These are phyloP conservation scores for Theodoxus fluviatilis DNA, from an alignment of 2,888 invertebrate species.

Conservation along the genomic window DNA sequence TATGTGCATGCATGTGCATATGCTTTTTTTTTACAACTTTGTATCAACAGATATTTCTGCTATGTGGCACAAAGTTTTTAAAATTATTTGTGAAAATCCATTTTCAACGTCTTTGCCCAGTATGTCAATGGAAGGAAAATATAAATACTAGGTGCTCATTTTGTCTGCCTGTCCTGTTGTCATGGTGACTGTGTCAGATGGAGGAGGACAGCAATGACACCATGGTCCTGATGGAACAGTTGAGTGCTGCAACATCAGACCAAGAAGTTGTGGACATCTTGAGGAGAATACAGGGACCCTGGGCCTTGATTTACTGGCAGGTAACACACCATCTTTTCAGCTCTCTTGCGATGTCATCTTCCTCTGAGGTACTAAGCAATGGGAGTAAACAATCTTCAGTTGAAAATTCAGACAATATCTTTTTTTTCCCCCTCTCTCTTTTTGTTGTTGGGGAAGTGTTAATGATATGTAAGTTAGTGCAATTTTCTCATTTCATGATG, in stretches of 20 bases:
- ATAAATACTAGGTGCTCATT: too few species aligned
- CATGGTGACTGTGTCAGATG: constrained; percentile 42
- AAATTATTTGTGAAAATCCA: too few species aligned
- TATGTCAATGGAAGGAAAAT: too few species aligned
- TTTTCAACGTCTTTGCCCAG: too few species aligned
- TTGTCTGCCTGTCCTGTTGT: too few species aligned
- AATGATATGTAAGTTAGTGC: neutral
- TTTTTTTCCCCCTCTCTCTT: neutral
- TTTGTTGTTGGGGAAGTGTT: neutral
- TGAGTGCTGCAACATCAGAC: constrained; percentile 42
- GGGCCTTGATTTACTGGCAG: constrained; percentile 79
- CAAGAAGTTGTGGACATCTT: constrained; percentile 68
- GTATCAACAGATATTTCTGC: constrained; percentile 15
- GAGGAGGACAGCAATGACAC: constrained; percentile 56
- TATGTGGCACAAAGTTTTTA: neutral
- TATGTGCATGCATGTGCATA: neutral
- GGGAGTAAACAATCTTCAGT: too few species aligned
- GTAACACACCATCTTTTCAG: constrained; percentile 35
- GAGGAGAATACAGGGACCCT: constrained; percentile 79
- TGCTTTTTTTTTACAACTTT: neutral
- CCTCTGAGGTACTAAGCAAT: neutral
- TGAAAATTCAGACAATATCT: neutral
- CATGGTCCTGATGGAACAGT: constrained; percentile 45
- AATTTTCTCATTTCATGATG: too few species aligned
- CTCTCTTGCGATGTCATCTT: neutral